Conservation (phyloP, 2,113 vertebrate genomes). For the Mormyrus lacerda region DNA sequence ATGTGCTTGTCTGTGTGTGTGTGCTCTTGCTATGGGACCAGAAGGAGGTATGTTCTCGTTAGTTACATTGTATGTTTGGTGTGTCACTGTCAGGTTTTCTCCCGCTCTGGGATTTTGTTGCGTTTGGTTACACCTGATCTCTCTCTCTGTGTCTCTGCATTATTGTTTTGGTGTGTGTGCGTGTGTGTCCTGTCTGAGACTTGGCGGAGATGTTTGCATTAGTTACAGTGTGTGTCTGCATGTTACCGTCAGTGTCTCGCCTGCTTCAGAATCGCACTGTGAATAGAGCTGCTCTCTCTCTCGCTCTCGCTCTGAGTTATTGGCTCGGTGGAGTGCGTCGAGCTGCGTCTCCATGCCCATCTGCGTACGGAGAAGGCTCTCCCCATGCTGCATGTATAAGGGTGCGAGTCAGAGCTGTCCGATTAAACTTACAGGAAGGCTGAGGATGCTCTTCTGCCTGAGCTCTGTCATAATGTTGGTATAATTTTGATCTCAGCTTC, state of each 20-base stretch:
- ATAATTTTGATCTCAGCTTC: slow-evolving; percentile 6
- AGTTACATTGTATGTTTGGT: background rate
- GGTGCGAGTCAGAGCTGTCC: background rate
- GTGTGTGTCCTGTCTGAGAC: background rate
- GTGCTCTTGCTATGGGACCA: background rate
- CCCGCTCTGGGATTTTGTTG: background rate
- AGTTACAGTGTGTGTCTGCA: background rate
- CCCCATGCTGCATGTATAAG: background rate
- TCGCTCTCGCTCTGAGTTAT: background rate
- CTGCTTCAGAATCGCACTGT: background rate
- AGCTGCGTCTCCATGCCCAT: background rate
- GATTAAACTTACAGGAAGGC: background rate
- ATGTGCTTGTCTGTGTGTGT: background rate
- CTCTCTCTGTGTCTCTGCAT: background rate
- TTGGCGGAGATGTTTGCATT: background rate
- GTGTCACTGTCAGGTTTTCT: background rate
- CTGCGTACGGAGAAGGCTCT: background rate
- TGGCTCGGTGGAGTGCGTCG: background rate
- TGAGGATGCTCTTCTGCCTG: background rate
- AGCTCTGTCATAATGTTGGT: background rate
- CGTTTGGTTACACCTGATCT: background rate
- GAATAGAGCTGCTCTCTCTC: background rate
- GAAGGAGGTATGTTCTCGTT: background rate
- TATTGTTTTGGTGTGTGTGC: background rate
- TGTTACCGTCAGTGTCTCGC: background rate